Conservation (phyloP, 2,797 vertebrate genomes). For the Mastacembelus armatus region DNA sequence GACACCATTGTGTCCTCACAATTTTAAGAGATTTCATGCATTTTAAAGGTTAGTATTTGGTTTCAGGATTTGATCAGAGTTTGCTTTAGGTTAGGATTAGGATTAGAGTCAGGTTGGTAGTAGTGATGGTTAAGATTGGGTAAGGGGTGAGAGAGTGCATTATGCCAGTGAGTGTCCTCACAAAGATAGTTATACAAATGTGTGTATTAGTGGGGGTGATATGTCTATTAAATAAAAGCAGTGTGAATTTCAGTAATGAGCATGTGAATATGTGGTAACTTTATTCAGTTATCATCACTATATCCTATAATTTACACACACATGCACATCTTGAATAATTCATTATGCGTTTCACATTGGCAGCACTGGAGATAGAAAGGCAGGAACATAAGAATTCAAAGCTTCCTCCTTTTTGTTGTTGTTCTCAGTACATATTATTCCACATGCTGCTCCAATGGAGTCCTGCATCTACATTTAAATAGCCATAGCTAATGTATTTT, state of each 20-base stretch:
- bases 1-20: no score
- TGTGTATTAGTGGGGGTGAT: not conserved
- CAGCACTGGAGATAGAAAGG: slow-evolving; percentile 55
- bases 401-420: slow-evolving; percentile 55
- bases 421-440: slow-evolving; percentile 60
- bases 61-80: no score
- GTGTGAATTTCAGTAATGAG: slow-evolving; percentile 59
- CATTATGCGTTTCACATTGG: slow-evolving; percentile 72
- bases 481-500: slow-evolving; percentile 1
- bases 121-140: no score
- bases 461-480: slow-evolving; percentile 23
- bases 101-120: no score
- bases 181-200: no score
- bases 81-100: no score
- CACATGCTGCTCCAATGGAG: slow-evolving; percentile 35
- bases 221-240: slow-evolving; percentile 9
- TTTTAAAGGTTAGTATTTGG: no score
- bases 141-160: no score
- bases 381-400: slow-evolving; percentile 59
- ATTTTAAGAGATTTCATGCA: no score
- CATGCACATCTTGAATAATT: slow-evolving; percentile 76
- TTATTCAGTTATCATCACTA: slow-evolving; percentile 73
- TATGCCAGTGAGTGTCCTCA: no score
- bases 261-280: slow-evolving; percentile 59
- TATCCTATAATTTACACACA: slow-evolving; percentile 64